Base-by-base conservation (phyloP, 2,113 vertebrate species). In the Capreolus pygargus region DNA sequence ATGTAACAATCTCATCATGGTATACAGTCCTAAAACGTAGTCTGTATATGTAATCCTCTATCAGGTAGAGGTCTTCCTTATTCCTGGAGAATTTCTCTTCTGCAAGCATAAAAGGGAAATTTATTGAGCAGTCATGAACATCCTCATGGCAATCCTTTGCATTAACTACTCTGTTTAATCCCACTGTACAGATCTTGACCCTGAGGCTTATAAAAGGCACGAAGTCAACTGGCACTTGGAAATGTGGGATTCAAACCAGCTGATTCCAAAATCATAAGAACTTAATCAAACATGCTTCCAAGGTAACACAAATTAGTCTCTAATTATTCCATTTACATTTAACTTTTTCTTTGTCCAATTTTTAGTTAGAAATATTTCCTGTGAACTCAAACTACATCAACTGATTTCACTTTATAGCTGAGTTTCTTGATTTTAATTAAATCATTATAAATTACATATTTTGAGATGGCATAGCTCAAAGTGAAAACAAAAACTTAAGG, bases 401-500 rank as follows among this genome's bases (percentile, higher is more conserved):
- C 4, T 94, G 30, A 86, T 96, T 86, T 89, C 16, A 76, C 23
- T 58, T 52, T 76, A 45, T 39, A 86, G 39, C 7, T 28, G 12
- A n/a, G 4, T 87, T 60, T 89, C 64, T 57, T 61, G 28, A 76
- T 89, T 97, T 96, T 36, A 89, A 76, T 91, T 89, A 89, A 96
- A 89, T 88, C 36, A 33, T 50, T 55, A 36, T 84, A 88, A 79
- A 52, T 93, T 27, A 45, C 93, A 11, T 74, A 57, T 70, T 94
- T 85, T 76, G 47, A 93, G 97, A 96, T 74, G 25, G 21, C 52
- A 50, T 83, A 91, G 96, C 10, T 30, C 25, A 6, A 92, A 91
- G 2, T 61, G 14, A 89, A 97, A 97, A 94, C 30, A 93, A 91
- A 97, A 97, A 95, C 57, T 88, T 79, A 96, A 97, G 30, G 7